A percentile compares a stretch with the other conserved stretches of the same genome.
These are phyloP conservation scores for Aphelenchoides avenae DNA, from an alignment of 1,140 invertebrate species.

Conservation along the genomic window DNA sequence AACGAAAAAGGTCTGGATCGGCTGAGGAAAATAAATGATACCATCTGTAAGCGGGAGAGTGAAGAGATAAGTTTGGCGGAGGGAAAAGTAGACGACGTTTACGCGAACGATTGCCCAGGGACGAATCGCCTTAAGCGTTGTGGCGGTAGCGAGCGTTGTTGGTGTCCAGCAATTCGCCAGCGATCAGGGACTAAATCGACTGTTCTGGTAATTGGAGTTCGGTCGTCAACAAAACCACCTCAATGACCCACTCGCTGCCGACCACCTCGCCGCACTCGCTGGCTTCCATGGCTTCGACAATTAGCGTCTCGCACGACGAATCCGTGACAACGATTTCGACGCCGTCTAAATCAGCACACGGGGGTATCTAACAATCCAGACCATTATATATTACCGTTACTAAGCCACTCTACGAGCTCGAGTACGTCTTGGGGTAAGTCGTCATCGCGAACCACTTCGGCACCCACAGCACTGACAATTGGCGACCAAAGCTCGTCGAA, in stretches of 20 bases:
- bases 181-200: conserved; percentile 46
- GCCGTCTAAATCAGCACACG: conserved; percentile 21
- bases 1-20: too few relatives aligned
- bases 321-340: conserved; percentile 47
- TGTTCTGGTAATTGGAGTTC: too few relatives aligned
- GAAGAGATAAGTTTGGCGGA: too few relatives aligned
- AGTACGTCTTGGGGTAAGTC: not conserved
- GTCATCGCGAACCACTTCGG: conserved; percentile 30
- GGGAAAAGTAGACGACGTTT: too few relatives aligned
- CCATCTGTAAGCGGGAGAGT: too few relatives aligned
- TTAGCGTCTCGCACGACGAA: conserved; percentile 17
- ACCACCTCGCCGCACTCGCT: conserved; percentile 29
- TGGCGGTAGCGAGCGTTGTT: too few relatives aligned
- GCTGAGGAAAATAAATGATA: too few relatives aligned
- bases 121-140: too few relatives aligned
- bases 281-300: conserved; percentile 22
- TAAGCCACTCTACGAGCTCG: too few relatives aligned
- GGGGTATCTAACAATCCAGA: not conserved
- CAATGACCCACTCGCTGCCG: conserved; percentile 53
- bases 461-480: conserved; percentile 41
- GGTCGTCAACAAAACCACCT: too few relatives aligned
- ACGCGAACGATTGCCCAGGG: too few relatives aligned
- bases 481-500: conserved; percentile 37
- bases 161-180: conserved; percentile 31
- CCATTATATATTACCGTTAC: too few relatives aligned